Evolutionary conservation across 2,113 vertebrate genomes (phyloP).

Genomic region (Leuciscus idus): DNA sequence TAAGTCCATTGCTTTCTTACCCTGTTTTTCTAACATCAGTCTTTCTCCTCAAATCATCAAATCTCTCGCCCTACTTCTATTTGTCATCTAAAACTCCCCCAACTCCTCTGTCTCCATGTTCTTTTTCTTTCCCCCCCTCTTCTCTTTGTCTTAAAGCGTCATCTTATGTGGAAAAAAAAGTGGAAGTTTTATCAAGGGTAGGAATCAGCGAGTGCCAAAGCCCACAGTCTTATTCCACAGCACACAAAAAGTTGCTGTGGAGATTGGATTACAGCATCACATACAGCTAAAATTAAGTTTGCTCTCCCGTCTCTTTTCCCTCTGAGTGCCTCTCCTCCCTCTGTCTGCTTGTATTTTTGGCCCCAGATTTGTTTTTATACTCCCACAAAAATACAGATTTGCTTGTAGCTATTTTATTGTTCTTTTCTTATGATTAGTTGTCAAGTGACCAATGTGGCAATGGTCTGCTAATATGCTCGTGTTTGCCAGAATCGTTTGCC

Average conservation of each 20-base stretch:
- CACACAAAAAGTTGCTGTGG: conserved; percentile 74
- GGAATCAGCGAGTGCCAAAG: conserved; percentile 65
- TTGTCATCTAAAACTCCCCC: conserved; percentile 39
- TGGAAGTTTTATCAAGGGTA: conserved; percentile 38
- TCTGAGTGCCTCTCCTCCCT: conserved; percentile 44
- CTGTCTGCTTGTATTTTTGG: conserved; percentile 46
- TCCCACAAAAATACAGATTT: conserved; percentile 24
- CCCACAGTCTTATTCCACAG: conserved; percentile 69
- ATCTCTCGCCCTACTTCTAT: conserved; percentile 32
- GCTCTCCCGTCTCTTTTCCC: conserved; percentile 62
- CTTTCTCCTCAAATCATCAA: conserved; percentile 57
- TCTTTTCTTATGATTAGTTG: conserved; percentile 9
- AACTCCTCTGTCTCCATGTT: conserved; percentile 38
- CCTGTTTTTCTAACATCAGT: conserved; percentile 43
- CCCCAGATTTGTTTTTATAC: conserved; percentile 19
- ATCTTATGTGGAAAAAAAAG: conserved; percentile 58
- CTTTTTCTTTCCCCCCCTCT: conserved; percentile 35
- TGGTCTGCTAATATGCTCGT: background rate
- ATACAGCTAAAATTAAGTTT: conserved; percentile 69
- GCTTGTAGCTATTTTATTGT: conserved; percentile 26
- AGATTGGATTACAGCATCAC: conserved; percentile 65
- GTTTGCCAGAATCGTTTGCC: conserved; percentile 11
- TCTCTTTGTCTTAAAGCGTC: conserved; percentile 58
- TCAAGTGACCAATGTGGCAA: conserved; percentile 39
- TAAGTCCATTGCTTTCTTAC: background rate